A percentile compares a stretch with the other conserved stretches of the same genome.
Evolutionary conservation across 2,113 vertebrate species (phyloP).

Genomic region (Paedocypris sp.): DNA sequence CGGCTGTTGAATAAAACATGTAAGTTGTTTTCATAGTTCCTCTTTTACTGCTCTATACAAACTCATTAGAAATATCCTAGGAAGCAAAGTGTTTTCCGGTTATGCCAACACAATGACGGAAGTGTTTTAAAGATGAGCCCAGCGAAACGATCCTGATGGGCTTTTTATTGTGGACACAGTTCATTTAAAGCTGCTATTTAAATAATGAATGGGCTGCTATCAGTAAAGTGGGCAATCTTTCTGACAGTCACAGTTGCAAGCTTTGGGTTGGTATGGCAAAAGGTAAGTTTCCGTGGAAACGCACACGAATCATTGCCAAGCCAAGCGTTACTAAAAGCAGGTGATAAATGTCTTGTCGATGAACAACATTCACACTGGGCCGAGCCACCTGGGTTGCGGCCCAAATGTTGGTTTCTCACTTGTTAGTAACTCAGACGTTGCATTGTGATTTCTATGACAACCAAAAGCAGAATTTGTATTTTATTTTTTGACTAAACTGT

Average conservation of each 20-base stretch:
- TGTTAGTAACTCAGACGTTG: neutral
- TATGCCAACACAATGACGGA: neutral
- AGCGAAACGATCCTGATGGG: neutral
- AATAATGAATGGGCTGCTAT: slow-evolving; percentile 19
- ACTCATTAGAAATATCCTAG: neutral
- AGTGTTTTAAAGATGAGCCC: neutral
- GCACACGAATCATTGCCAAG: slow-evolving; percentile 21
- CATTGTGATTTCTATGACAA: too few species aligned
- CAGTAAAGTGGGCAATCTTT: slow-evolving; percentile 29
- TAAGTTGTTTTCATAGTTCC: too few species aligned
- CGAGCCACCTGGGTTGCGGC: slow-evolving; percentile 26
- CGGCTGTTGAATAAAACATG: too few species aligned
- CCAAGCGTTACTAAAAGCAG: slow-evolving; percentile 34
- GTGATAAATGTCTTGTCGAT: slow-evolving; percentile 32
- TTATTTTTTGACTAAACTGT: too few species aligned
- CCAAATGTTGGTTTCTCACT: neutral
- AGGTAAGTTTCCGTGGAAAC: slow-evolving; percentile 39
- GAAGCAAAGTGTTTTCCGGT: neutral
- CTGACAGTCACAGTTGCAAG: slow-evolving; percentile 27
- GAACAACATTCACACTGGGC: slow-evolving; percentile 19
- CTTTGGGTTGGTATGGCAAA: slow-evolving; percentile 34
- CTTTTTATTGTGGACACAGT: neutral
- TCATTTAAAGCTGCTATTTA: neutral
- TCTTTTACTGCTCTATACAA: too few species aligned
- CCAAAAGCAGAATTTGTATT: too few species aligned